phyloP scores from a whole-genome alignment of 2,888 invertebrate genomes.

The Hirtodrosophila alboralis region DNA sequence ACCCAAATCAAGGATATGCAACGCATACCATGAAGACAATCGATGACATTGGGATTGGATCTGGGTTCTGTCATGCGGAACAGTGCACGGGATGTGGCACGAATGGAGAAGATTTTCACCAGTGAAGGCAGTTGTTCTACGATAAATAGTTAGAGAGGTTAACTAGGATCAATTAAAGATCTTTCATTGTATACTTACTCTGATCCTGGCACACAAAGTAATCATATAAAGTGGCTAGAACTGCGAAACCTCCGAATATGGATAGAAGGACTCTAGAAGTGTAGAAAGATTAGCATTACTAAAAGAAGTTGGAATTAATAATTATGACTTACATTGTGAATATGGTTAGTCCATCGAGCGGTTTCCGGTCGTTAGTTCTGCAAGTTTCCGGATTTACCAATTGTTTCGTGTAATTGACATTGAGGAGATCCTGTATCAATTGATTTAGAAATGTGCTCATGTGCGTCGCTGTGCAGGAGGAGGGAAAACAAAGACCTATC shows the following conservation, averaged over 20 bases:
- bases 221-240: constrained; percentile 57
- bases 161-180: neutral
- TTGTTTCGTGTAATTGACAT: too few relatives aligned
- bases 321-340: constrained; percentile 71
- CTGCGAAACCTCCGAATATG: constrained; percentile 33
- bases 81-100: constrained; percentile 46
- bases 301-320: neutral
- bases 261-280: constrained; percentile 43
- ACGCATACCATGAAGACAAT: constrained; percentile 82
- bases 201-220: constrained; percentile 47
- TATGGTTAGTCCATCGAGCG: constrained; percentile 60
- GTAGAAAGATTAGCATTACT: neutral
- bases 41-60: constrained; percentile 65
- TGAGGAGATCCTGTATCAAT: constrained; percentile 24
- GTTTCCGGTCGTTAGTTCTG: constrained; percentile 8
- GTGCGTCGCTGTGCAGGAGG: constrained; percentile 52
- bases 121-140: constrained; percentile 35
- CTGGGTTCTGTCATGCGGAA: constrained; percentile 38
- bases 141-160: neutral
- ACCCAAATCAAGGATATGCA: constrained; percentile 83
- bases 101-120: constrained; percentile 66
- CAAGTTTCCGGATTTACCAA: constrained; percentile 23
- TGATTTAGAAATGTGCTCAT: constrained; percentile 47
- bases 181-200: constrained; percentile 11
- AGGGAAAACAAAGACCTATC: constrained; percentile 72